A percentile compares a stretch with the other conserved stretches of the same genome.
Conservation (phyloP, 2,113 vertebrate genomes). For the Bothrops jararaca region DNA sequence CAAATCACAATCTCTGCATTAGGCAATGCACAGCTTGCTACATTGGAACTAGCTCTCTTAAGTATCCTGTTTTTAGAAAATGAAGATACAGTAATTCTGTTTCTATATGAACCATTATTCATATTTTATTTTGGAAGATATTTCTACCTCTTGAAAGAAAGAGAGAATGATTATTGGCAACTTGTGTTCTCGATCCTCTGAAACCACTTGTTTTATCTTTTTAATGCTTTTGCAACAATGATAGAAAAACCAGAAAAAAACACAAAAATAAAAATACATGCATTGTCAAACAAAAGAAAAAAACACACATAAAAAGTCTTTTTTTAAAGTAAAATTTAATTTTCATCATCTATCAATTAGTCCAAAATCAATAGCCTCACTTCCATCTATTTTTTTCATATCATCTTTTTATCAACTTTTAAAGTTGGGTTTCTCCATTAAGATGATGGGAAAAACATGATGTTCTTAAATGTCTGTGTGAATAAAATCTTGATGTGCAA, state of each 20-base stretch:
- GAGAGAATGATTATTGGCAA: neutral
- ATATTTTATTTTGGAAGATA: neutral
- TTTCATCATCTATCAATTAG: neutral
- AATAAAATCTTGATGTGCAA: neutral
- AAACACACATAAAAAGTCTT: neutral
- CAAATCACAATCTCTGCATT: neutral
- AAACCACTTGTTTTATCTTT: neutral
- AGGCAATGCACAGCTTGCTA: neutral
- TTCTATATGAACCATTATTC: neutral
- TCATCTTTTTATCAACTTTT: neutral
- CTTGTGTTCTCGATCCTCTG: neutral
- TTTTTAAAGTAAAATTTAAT: neutral
- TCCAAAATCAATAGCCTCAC: neutral
- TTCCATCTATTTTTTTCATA: neutral
- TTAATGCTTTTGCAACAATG: neutral
- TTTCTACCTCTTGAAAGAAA: neutral
- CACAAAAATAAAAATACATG: neutral
- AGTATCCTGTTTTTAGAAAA: neutral
- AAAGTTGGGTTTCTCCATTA: neutral
- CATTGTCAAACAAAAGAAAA: neutral
- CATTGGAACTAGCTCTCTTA: neutral
- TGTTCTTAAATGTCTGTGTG: conserved; percentile 1
- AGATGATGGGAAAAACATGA: neutral
- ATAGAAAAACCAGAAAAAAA: neutral
- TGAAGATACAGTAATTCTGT: neutral